Conservation (phyloP, 2,888 invertebrate species). For the Xanthorhoe designata region DNA sequence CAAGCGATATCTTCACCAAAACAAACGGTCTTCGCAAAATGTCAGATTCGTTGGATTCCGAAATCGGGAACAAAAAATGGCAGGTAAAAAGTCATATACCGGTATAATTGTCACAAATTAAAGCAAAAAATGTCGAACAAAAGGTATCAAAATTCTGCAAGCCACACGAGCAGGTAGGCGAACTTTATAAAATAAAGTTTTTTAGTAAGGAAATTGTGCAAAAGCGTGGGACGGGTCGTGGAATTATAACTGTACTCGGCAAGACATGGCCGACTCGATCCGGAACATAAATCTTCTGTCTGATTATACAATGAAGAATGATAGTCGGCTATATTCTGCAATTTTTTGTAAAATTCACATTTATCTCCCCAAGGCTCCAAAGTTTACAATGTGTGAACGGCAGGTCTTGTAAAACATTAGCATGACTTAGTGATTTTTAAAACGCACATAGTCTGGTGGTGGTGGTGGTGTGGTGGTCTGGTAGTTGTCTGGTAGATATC, state of each 20-base stretch:
- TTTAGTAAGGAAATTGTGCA: slow-evolving; percentile 77
- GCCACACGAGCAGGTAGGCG: slow-evolving; percentile 85
- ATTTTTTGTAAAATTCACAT: no score
- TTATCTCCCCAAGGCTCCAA: no score
- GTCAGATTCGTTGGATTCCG: slow-evolving; percentile 68
- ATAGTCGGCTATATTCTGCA: no score
- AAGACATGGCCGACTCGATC: slow-evolving; percentile 62
- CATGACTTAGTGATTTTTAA: no score
- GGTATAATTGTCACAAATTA: slow-evolving; percentile 86
- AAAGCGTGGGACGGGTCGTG: slow-evolving; percentile 80
- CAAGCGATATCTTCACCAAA: slow-evolving; percentile 64
- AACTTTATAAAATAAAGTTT: slow-evolving; percentile 71
- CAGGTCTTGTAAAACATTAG: no score
- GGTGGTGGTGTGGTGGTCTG: no score
- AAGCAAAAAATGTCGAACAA: slow-evolving; percentile 81
- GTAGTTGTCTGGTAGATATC: no score
- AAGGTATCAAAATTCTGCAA: slow-evolving; percentile 85
- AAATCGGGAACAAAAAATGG: slow-evolving; percentile 65
- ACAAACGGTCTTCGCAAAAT: slow-evolving; percentile 80
- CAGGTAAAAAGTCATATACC: slow-evolving; percentile 86
- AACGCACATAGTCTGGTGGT: no score
- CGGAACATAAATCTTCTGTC: slow-evolving; percentile 63
- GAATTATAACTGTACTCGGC: slow-evolving; percentile 77
- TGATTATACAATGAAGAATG: no score
- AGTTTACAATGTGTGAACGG: no score